Evolutionary conservation across 2,113 vertebrate species (phyloP).

Genomic region (Taurulus bubalis): DNA sequence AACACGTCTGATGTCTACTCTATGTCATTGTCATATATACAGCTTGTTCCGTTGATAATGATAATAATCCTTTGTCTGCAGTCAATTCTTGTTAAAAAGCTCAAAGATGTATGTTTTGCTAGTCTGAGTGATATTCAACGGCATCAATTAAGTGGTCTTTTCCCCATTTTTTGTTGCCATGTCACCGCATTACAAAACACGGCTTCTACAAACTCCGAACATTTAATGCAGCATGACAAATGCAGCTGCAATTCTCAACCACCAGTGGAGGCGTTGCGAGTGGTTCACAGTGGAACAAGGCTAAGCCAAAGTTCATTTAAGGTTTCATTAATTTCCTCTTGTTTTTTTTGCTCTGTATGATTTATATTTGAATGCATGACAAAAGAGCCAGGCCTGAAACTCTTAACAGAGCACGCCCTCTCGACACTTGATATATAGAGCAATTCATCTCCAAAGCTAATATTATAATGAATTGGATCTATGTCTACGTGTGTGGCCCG

Average conservation of each 20-base stretch:
- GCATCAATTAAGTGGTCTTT: background rate
- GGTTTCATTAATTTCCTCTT: constrained; percentile 61
- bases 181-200: constrained; percentile 1
- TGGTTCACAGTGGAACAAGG: constrained; percentile 24
- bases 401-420: constrained; percentile 29
- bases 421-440: constrained; percentile 60
- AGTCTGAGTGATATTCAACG: background rate
- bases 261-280: background rate
- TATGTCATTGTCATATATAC: background rate
- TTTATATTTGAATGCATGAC: constrained; percentile 52
- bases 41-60: background rate
- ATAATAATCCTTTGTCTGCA: background rate
- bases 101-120: background rate
- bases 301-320: constrained; percentile 58
- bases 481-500: constrained; percentile 64
- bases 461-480: constrained; percentile 71
- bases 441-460: constrained; percentile 68
- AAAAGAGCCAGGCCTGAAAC: constrained; percentile 38
- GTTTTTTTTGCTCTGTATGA: constrained; percentile 33
- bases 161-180: background rate
- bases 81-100: background rate
- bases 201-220: background rate
- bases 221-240: constrained; percentile 34
- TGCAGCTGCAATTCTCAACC: constrained; percentile 15
- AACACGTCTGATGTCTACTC: background rate